Conservation (phyloP, 1,140 invertebrate genomes). For the Ruditapes philippinarum region DNA sequence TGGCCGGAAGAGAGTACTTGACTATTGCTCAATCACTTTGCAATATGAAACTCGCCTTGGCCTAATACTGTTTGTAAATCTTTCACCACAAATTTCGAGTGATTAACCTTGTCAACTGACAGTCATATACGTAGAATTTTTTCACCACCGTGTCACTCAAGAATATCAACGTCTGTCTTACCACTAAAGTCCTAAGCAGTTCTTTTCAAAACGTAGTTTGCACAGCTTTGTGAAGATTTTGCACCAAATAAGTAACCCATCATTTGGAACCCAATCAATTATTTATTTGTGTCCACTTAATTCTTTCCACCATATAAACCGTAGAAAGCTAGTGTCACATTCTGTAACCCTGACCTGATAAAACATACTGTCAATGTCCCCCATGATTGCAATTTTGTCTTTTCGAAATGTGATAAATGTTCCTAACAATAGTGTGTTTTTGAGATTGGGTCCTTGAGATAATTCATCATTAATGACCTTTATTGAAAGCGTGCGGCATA, state of each 20-base stretch:
- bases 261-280: no score
- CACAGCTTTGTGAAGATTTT: constrained; percentile 54
- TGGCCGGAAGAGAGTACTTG: background rate
- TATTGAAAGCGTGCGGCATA: constrained; percentile 48
- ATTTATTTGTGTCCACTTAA: no score
- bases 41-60: background rate
- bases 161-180: no score
- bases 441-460: constrained; percentile 81
- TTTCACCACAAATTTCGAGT: no score
- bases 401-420: constrained; percentile 72
- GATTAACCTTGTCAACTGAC: no score
- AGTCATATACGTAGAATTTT: constrained; percentile 59
- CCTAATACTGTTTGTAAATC: background rate
- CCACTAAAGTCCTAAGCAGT: background rate
- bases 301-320: no score
- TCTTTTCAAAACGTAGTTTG: constrained; percentile 55
- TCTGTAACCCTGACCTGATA: background rate
- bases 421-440: constrained; percentile 75
- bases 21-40: background rate
- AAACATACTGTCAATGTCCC: no score
- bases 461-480: constrained; percentile 72
- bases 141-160: constrained; percentile 29
- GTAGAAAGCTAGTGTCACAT: no score
- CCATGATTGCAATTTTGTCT: constrained; percentile 62
- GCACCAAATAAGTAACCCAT: constrained; percentile 68